Evolutionary conservation across 64 coral and sea anemone species (phyloP).

Genomic region (Dendrophyllia cribrosa): DNA sequence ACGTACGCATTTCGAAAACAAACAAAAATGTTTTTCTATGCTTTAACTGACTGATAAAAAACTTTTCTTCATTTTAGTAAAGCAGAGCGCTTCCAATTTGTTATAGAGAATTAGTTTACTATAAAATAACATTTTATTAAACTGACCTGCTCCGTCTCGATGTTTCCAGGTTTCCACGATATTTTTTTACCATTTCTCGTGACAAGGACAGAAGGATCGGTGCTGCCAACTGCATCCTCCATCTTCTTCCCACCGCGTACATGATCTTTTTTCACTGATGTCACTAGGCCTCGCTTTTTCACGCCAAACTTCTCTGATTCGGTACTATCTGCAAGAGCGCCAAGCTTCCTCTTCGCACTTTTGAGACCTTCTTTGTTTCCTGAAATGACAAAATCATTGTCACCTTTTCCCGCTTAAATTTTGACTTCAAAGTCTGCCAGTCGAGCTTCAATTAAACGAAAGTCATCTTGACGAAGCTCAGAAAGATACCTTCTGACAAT

Average conservation of each 20-base stretch:
- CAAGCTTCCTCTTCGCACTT: not conserved
- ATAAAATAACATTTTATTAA: too few species aligned
- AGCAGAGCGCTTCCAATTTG: too few species aligned
- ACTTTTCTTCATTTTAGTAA: too few species aligned
- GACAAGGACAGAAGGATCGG: not conserved
- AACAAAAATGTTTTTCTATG: too few species aligned
- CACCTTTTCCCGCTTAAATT: not conserved
- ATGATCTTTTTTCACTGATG: not conserved
- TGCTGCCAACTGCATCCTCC: too few species aligned
- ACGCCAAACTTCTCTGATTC: not conserved
- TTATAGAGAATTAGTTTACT: too few species aligned
- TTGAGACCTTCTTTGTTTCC: not conserved
- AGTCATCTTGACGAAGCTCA: not conserved
- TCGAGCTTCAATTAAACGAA: constrained; percentile 21
- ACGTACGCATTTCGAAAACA: too few species aligned
- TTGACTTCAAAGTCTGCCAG: constrained; percentile 17
- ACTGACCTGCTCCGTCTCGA: constrained; percentile 9
- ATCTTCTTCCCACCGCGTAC: not conserved
- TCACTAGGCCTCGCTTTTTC: constrained; percentile 19
- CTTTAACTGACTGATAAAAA: too few species aligned
- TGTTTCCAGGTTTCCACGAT: not conserved
- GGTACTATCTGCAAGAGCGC: not conserved
- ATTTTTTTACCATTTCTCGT: not conserved
- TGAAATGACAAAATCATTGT: not conserved
- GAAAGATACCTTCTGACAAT: constrained; percentile 9